Base-by-base conservation (phyloP, 2,888 invertebrate genomes). In the Calliphora vomitoria region DNA sequence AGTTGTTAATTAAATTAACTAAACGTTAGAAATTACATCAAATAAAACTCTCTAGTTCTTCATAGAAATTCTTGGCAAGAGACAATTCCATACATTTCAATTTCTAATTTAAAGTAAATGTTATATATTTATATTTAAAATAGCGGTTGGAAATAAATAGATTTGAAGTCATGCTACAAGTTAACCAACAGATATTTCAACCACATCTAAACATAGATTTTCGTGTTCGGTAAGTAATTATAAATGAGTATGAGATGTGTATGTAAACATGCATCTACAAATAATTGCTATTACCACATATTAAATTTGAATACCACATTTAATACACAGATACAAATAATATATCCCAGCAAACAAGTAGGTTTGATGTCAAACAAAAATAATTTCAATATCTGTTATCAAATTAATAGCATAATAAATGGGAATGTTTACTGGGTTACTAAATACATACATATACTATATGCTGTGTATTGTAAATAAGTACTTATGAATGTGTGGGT, bases 291-390 rank as follows among this genome's bases (percentile, higher is more conserved):
- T 60, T 60, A 44, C 44, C 44, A 41, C 60, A 74, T 74, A 74
- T 60, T 47, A 47, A 44, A 75, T 62, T 47, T 47, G 47, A 62
- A 25, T 62, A n/a, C 47, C 58, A 74, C 20, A 53, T 35, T 71
- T 72, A n/a, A 55, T 18, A n/a, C 35, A 55, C 6, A 72, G 31
- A 71, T 25, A 11, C 8, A 69, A 13, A 69, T 3, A 18, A 38
- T 31, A 4, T 25, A 5, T 4, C 44, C 44, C 44, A 44, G 44
- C 44, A 44, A 44, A 44, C 44, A 44, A 11, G 10, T 11, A 10
- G 11, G 44, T 44, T 44, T 44, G 35, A 35, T 5, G 6, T 35
- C 4, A 3, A 35, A 5, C 35, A 0, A 6, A 5, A 0, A 35
- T 35, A 35, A 4, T 4, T 35, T 4, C 35, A 35, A 5, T 35